Conservation (phyloP, 2,888 invertebrate species). For the Calliopum simillimum region DNA sequence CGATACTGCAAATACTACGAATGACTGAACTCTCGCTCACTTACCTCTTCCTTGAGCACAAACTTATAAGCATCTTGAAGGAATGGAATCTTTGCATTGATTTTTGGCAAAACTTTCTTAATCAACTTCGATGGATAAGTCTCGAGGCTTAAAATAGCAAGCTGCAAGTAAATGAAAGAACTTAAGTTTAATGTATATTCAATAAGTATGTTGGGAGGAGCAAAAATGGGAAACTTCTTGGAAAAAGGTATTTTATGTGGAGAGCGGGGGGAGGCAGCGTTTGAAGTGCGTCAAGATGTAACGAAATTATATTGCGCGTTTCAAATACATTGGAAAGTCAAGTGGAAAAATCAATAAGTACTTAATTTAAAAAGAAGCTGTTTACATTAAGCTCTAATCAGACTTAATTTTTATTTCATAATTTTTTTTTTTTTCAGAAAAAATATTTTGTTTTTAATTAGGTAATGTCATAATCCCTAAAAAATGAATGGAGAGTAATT, state of each 20-base stretch:
- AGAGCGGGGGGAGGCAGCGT: not conserved
- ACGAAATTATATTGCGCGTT: no score
- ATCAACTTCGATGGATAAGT: constrained; percentile 64
- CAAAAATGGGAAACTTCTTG: not conserved
- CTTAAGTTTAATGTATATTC: constrained; percentile 33
- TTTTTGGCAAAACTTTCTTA: constrained; percentile 60
- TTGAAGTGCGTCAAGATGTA: no score
- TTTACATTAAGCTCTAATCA: no score
- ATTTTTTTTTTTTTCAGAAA: no score
- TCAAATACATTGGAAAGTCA: no score
- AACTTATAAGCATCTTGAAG: constrained; percentile 61
- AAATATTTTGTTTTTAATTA: no score
- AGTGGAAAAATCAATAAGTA: no score
- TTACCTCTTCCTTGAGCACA: constrained; percentile 64
- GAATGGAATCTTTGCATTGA: constrained; percentile 55
- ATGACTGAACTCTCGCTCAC: constrained; percentile 45
- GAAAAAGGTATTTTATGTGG: not conserved
- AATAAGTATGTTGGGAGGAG: no score
- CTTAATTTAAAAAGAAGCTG: no score
- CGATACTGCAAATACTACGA: constrained; percentile 21
- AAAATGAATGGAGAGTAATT: no score
- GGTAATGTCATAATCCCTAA: no score
- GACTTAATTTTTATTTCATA: no score
- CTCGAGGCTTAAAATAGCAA: constrained; percentile 59
- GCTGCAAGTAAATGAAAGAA: constrained; percentile 49